These are phyloP conservation scores for Plagodis dolabraria DNA, from an alignment of 2,888 invertebrate genomes.

Conservation along the genomic window DNA sequence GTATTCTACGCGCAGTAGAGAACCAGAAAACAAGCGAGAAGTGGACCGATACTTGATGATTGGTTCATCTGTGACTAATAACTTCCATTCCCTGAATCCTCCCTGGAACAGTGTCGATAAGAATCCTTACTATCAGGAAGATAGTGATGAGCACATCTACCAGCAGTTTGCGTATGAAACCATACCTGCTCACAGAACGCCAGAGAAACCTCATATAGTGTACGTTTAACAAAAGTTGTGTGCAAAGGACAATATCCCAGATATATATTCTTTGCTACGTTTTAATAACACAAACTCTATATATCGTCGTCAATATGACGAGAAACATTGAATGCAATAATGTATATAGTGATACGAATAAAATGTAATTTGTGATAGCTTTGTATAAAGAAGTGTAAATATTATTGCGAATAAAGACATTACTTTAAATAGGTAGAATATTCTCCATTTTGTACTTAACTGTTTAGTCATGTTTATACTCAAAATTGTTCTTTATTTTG, in stretches of 20 bases:
- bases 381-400: conserved; percentile 82
- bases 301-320: conserved; percentile 63
- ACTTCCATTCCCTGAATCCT: conserved; percentile 80
- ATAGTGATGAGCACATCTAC: conserved; percentile 81
- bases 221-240: conserved; percentile 83
- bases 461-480: conserved; percentile 65
- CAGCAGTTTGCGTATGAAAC: conserved; percentile 83
- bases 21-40: conserved; percentile 77
- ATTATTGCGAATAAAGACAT: conserved; percentile 72
- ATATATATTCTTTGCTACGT: conserved; percentile 68
- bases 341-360: conserved; percentile 82
- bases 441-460: conserved; percentile 79
- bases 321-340: conserved; percentile 77
- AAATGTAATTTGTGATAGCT: conserved; percentile 84
- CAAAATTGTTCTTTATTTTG: conserved; percentile 46
- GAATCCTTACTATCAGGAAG: conserved; percentile 78
- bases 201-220: conserved; percentile 85
- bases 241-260: conserved; percentile 68
- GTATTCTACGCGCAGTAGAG: conserved; percentile 77
- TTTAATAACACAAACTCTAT: conserved; percentile 57
- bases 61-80: conserved; percentile 80
- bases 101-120: conserved; percentile 82
- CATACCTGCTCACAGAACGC: conserved; percentile 80
- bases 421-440: conserved; percentile 54
- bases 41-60: conserved; percentile 82